Evolutionary conservation across 2,888 invertebrate species (phyloP), one percentile per base, ranked within the genome.

Genomic region (Schrankia costaestrigalis): DNA sequence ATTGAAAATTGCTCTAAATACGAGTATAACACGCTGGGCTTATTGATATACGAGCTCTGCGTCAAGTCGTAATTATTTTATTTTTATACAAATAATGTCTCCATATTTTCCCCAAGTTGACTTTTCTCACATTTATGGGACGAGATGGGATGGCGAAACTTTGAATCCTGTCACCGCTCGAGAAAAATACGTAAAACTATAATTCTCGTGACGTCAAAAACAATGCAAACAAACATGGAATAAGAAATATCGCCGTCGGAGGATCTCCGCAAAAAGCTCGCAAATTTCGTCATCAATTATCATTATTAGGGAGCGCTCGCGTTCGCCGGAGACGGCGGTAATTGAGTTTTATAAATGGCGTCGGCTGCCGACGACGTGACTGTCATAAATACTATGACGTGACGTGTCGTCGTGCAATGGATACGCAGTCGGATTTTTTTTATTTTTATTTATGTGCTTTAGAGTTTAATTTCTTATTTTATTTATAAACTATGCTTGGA

Each of bases 221-320:
- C 66, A 78, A 45, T 38, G 86, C 28, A 54, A 63, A 77, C 73
- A 31, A 41, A 42, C 46, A 35, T 37, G 50, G 56, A 60, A 67
- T 63, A 82, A 85, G 85, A 85, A 83, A 80, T 84, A 85, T 78
- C 63, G 67, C 74, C 71, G 74, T 64, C 70, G 65, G 57, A 71
- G 74, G 79, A 78, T 79, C 80, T 79, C 81, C 83, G 74, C 85
- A 85, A 84, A 84, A 86, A 86, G 86, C 85, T 84, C 84, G 84
- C 82, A 78, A 86, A 85, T 84, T 85, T 82, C 81, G 69, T 83
- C 86, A 86, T 86, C 86, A 86, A 86, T 86, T 86, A 86, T 85
- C 84, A 84, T 86, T 86, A 85, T 85, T 83, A 82, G 78, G 77
- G 78, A 70, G 70, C 63, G 71, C 62, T 61, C 67, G 60, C 56